Evolutionary conservation across 30 jellyfish, hydroid and myxozoan genomes (phyloP), one percentile per base, ranked within the genome.

Genomic region (Hydractinia echinata): DNA sequence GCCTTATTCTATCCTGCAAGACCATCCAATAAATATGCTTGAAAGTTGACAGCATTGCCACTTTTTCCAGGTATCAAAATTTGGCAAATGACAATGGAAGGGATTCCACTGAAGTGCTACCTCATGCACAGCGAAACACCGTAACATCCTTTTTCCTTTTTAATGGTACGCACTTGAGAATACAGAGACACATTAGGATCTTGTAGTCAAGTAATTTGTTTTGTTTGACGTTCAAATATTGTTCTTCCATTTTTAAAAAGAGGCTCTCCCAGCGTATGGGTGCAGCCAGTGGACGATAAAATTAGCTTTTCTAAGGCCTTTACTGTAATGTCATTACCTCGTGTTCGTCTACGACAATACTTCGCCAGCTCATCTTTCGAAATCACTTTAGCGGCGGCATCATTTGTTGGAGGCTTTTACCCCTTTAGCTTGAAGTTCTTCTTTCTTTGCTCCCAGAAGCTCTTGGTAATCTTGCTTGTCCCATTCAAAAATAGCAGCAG

Each of bases 121-220:
- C 95, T 61, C 85, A 19, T 67, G 85, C 89, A 72, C 95, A 85
- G 11, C 95, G 76, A 70, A 51, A 79, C 19, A 85, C 89, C 67
- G 89, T 81, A 79, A 61, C 55, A 20, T 18, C 30, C 5, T 44
- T 18, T 61, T 78, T 4, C 85, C 95, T 48, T 77, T 48, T 77
- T 85, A 9, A 54, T 85, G 55, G 56, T 58, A 7, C 10, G 69
- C 39, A 66, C 66, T 77, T 4, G 69, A 9, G 95, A 55, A 69
- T 85, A 85, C 51, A 77, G 83, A 52, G 77, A 72, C 61, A 77
- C 68, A 14, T 81, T 69, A 5, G 85, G 89, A 71, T 85, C 89
- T 70, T 77, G 88, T 56, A 85, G 48, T 20, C 94, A 85, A 76
- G 56, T 55, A 19, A 85, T 66, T 84, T 72, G n/a, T n/a, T n/a